Evolutionary conservation across 2,113 vertebrate genomes (phyloP), one percentile per base, ranked within the genome.

Genomic region (Cisticola juncidis): DNA sequence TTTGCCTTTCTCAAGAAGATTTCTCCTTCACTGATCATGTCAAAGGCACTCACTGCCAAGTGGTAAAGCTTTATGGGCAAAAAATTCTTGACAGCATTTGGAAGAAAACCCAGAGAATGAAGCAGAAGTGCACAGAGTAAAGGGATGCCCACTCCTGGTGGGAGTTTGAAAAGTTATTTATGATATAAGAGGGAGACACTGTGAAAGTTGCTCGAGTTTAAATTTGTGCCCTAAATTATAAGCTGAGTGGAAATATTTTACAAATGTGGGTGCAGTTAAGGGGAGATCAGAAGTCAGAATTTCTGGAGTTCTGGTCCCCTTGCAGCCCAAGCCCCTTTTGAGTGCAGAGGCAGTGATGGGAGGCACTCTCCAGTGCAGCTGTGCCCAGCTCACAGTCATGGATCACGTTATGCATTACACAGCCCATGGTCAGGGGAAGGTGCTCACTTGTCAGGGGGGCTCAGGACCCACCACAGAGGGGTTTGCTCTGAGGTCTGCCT

Each of bases 371-470:
- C 60, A 26, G 12, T 13, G 48, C 33, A 54, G 33, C 50, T 53
- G 64, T 65, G 64, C 33, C 70, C 35, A 38, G 48, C 64, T 26
- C 48, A 51, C 62, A 9, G 56, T 14, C 58, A 31, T 50, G 60
- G 26, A 25, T 25, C 28, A 33, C 7, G 1, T 9, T 13, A 2
- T 8, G 6, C 9, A 7, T 28, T 11, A 6, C 40, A 24, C 14
- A 64, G 38, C 44, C 58, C 14, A 38, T 11, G 7, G 6, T 28
- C 44, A 36, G 24, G 7, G 48, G 26, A 40, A 54, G 36, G 5
- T 16, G 5, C 24, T 69, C 38, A 11, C 2, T 0, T 42, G 8
- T 17, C 11, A 5, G 17, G 6, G 26, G 11, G 31, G 42, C 6
- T 69, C 50, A 51, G 33, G 57, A 53, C 12, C 40, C 73, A 20